phyloP scores from a whole-genome alignment of 2,888 invertebrate genomes.

The Phasia obesa region DNA sequence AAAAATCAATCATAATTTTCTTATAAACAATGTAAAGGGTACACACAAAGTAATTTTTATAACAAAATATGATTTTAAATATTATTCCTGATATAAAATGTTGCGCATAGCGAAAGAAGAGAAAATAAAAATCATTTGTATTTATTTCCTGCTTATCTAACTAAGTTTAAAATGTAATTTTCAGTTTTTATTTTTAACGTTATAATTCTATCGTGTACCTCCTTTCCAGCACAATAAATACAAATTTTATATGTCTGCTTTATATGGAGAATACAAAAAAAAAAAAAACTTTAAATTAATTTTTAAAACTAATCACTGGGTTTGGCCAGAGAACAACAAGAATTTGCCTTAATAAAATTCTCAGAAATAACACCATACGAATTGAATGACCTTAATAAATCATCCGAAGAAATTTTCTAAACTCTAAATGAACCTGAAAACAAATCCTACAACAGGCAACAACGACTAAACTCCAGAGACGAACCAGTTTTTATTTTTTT shows the following conservation, averaged over 20 bases:
- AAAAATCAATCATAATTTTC: slow-evolving; percentile 62
- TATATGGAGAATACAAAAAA: background rate
- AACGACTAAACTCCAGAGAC: slow-evolving; percentile 21
- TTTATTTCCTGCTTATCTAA: too few relatives aligned
- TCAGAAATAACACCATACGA: slow-evolving; percentile 62
- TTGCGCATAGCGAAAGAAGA: too few relatives aligned
- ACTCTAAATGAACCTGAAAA: slow-evolving; percentile 43
- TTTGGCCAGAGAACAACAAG: slow-evolving; percentile 49
- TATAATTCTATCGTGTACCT: background rate
- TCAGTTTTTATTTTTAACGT: background rate
- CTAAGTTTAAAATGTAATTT: background rate
- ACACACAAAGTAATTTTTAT: background rate
- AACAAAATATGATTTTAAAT: too few relatives aligned
- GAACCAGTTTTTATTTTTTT: slow-evolving; percentile 38
- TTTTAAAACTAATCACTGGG: slow-evolving; percentile 59
- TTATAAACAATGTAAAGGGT: slow-evolving; percentile 28
- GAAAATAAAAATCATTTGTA: too few relatives aligned
- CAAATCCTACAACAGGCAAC: slow-evolving; percentile 36
- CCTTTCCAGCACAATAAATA: background rate
- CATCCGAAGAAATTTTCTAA: slow-evolving; percentile 41
- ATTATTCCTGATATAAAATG: too few relatives aligned
- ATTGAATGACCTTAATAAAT: slow-evolving; percentile 69
- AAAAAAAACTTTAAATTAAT: slow-evolving; percentile 20
- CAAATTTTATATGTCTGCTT: slow-evolving; percentile 7
- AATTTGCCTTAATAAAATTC: slow-evolving; percentile 67